These are phyloP conservation scores for Pachyramphus minor DNA, from an alignment of 2,113 vertebrate species.

Conservation along the genomic window DNA sequence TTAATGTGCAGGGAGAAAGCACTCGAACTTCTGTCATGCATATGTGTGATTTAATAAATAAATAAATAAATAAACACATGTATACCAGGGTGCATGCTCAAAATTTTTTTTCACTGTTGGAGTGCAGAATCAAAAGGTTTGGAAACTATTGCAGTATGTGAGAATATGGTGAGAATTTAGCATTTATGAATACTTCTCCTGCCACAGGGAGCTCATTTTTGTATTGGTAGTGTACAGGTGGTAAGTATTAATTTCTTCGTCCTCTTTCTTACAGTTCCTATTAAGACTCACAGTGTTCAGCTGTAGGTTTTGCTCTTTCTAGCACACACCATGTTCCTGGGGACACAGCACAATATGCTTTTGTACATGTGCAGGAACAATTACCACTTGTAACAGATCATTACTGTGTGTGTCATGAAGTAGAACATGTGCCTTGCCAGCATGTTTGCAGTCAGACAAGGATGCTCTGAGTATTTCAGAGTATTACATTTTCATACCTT, in stretches of 20 bases:
- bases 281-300: constrained; percentile 4
- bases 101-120: background rate
- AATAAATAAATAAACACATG: background rate
- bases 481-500: background rate
- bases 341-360: constrained; percentile 19
- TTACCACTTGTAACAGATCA: background rate
- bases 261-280: background rate
- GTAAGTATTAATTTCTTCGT: constrained; percentile 27
- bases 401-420: constrained; percentile 1
- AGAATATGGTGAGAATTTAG: background rate
- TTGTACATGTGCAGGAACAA: background rate
- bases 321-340: background rate
- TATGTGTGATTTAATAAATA: background rate
- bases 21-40: background rate
- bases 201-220: background rate
- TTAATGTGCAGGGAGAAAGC: background rate
- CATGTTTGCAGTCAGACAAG: background rate
- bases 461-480: background rate
- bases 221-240: background rate
- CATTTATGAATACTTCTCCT: background rate
- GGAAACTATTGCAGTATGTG: background rate
- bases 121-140: background rate
- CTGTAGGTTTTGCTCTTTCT: constrained; percentile 12
- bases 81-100: background rate
- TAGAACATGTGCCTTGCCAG: constrained; percentile 9